Percentiles rank a stretch among this genome's conserved stretches.
Evolutionary conservation across 2,113 vertebrate species (phyloP).

Genomic region (Ailurus styani): DNA sequence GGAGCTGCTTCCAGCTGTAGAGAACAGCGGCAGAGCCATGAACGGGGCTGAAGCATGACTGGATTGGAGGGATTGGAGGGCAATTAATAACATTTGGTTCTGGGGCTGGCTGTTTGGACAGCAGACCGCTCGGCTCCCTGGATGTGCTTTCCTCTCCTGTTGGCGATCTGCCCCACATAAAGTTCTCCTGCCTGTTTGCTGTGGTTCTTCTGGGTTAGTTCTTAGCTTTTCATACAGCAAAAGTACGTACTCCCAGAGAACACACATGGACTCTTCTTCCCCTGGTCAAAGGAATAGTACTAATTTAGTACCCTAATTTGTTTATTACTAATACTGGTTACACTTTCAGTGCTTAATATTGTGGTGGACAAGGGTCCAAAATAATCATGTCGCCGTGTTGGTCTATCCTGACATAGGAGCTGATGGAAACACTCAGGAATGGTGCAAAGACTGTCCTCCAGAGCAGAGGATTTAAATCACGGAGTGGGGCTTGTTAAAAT

Average conservation of each 20-base stretch:
- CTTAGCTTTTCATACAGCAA: not conserved
- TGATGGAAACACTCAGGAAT: not conserved
- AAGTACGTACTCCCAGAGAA: not conserved
- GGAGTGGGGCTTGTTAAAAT: not conserved
- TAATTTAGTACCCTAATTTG: not conserved
- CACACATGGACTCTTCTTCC: not conserved
- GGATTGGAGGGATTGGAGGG: not conserved
- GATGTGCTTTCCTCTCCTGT: not conserved
- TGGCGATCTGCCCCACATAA: accelerated
- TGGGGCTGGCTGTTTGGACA: not conserved
- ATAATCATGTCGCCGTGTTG: not conserved
- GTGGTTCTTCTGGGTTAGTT: not conserved
- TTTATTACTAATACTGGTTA: not conserved
- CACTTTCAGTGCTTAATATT: not conserved
- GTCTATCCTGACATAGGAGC: not conserved
- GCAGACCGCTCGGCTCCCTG: not conserved
- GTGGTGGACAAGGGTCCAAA: not conserved
- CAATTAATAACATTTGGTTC: not conserved
- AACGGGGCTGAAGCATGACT: not conserved
- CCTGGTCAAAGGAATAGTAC: not conserved
- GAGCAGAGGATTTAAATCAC: not conserved
- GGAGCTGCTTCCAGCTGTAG: not conserved
- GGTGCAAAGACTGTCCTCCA: not conserved
- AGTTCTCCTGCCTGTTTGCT: not conserved
- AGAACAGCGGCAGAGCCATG: not conserved